These are phyloP conservation scores for Cephalopterus ornatus DNA, from an alignment of 2,113 vertebrate genomes.

Conservation along the genomic window DNA sequence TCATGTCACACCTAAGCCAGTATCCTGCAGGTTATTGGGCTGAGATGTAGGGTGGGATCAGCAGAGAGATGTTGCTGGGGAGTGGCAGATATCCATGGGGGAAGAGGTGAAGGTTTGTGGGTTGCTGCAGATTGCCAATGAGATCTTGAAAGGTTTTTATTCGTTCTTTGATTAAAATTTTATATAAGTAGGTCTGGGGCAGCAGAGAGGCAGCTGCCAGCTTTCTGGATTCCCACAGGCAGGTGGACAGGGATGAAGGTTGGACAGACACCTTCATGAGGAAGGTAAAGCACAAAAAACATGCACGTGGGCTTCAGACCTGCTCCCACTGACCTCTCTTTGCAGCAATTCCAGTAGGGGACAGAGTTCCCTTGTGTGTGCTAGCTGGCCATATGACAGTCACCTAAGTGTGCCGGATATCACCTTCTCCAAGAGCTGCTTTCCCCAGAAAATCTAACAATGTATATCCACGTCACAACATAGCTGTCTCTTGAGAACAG, in stretches of 20 bases:
- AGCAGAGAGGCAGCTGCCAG: background rate
- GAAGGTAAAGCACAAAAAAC: background rate
- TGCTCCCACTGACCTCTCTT: background rate
- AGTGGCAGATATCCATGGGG: accelerated
- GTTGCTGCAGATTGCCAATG: background rate
- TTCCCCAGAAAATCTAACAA: background rate
- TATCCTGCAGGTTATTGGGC: background rate
- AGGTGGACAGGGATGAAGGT: background rate
- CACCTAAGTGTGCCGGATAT: background rate
- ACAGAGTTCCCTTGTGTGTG: background rate
- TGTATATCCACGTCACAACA: background rate
- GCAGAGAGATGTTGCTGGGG: background rate
- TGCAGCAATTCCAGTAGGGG: background rate
- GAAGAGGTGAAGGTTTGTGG: background rate
- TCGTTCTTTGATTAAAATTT: background rate
- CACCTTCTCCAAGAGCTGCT: background rate
- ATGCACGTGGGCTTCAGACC: accelerated
- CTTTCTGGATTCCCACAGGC: background rate
- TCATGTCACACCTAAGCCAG: accelerated
- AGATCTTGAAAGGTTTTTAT: background rate
- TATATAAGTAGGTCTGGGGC: background rate
- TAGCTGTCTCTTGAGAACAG: background rate
- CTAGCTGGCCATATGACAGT: background rate
- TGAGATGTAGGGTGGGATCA: background rate
- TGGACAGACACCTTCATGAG: background rate